Evolutionary conservation across 2,113 vertebrate species (phyloP), one percentile per base, ranked within the genome.

Genomic region (Gallinago jamesoni): DNA sequence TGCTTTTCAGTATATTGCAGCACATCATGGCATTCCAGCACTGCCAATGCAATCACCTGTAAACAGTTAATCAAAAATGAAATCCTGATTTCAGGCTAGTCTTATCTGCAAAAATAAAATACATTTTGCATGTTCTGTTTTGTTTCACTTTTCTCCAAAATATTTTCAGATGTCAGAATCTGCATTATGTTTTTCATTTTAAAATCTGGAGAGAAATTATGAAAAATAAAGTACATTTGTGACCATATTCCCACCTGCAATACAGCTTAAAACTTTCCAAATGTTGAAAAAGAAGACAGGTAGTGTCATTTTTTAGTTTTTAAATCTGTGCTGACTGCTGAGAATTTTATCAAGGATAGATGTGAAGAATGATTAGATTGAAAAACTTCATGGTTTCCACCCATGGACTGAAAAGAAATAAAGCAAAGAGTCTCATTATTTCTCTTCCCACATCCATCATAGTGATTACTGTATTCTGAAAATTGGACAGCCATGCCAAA

Each of bases 301-400:
- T 45, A 69, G 31, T 52, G 10, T 73, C n/a, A 69, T 89, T 89
- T 93, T 59, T 68, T 78, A 41, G 24, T 68, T 95, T 53, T 93
- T 81, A 92, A 93, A 94, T 90, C 88, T 95, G 68, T 90, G 93
- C 16, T 95, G 90, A 92, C 79, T 94, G 80, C 76, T 87, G 88
- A 95, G 90, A 96, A 97, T 93, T 93, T 96, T 96, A 95, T 94
- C 92, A 90, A 92, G 73, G 47, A 72, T 92, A 67, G 79, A 95
- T 90, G 96, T 93, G 96, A 96, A 83, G 96, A 96, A 93, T 92
- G 92, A 95, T 90, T 90, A 89, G 79, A 70, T 76, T 87, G 92
- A 94, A 94, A 97, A 94, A 35, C 31, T 92, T 90, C 88, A 75
- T 69, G 53, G 20, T 64, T 96, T 96, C 59, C 66, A 94, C 82